phyloP scores from a whole-genome alignment of 2,888 invertebrate genomes.

The Hydropsyche betteni region DNA sequence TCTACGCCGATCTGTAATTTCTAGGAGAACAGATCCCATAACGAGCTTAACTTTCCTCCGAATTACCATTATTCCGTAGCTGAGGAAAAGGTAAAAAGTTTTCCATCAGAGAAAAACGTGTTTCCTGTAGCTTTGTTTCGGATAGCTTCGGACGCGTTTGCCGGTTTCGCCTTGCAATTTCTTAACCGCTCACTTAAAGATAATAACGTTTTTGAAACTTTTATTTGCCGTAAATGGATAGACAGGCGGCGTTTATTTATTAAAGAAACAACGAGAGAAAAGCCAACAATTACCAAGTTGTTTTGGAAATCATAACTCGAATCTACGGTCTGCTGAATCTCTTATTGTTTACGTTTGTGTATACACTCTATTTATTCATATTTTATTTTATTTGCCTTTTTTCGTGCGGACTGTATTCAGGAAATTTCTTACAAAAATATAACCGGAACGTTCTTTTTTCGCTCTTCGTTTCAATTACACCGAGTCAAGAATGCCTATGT shows the following conservation, averaged over 20 bases:
- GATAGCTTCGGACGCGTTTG: conserved; percentile 27
- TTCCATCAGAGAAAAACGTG: conserved; percentile 41
- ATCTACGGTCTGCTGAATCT: conserved; percentile 12
- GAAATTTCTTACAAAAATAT: too few species aligned
- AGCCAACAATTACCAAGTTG: conserved; percentile 35
- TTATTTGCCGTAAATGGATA: conserved; percentile 33
- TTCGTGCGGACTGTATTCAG: too few species aligned
- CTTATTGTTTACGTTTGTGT: background rate
- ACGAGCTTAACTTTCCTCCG: conserved; percentile 44
- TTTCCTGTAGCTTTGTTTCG: conserved; percentile 41
- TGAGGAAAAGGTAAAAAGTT: conserved; percentile 43
- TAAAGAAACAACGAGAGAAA: conserved; percentile 28
- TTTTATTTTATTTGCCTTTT: too few species aligned
- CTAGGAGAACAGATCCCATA: conserved; percentile 38
- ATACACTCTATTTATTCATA: too few species aligned
- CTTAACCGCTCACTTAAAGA: conserved; percentile 38
- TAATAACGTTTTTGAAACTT: conserved; percentile 41
- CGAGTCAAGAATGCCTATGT: too few species aligned
- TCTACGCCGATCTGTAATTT: conserved; percentile 36
- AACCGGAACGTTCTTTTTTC: too few species aligned
- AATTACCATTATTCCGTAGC: conserved; percentile 42
- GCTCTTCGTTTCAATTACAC: too few species aligned
- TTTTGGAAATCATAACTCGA: conserved; percentile 33
- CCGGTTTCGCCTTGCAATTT: conserved; percentile 19
- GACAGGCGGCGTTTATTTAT: conserved; percentile 39